These are phyloP conservation scores for Sarcoramphus papa DNA, from an alignment of 2,797 vertebrate genomes.

Conservation along the genomic window DNA sequence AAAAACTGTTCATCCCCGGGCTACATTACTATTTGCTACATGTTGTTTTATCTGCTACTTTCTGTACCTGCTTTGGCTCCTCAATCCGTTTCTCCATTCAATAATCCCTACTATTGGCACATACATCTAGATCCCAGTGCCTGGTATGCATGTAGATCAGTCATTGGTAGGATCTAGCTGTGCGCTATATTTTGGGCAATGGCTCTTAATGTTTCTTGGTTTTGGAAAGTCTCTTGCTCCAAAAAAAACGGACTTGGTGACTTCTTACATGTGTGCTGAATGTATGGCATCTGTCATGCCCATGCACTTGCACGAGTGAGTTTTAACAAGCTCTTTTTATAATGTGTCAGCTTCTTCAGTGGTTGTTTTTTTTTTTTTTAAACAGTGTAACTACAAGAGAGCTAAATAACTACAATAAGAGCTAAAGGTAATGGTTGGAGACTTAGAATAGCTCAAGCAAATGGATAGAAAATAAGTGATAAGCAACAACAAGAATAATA, in stretches of 20 bases:
- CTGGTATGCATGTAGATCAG: fast-evolving
- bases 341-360: neutral
- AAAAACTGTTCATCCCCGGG: neutral
- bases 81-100: neutral
- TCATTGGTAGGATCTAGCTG: neutral
- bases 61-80: neutral
- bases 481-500: neutral
- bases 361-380: neutral
- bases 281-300: neutral
- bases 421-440: neutral
- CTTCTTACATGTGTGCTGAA: neutral
- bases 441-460: neutral
- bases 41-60: neutral
- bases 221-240: neutral
- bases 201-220: neutral
- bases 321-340: neutral
- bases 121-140: neutral
- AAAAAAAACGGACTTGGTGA: neutral
- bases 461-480: neutral
- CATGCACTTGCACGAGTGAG: neutral
- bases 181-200: neutral
- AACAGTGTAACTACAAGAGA: neutral
- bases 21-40: neutral
- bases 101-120: neutral
- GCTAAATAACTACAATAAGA: neutral